Evolutionary conservation across 2,113 vertebrate species (phyloP).

Genomic region (Donacobius atricapilla): DNA sequence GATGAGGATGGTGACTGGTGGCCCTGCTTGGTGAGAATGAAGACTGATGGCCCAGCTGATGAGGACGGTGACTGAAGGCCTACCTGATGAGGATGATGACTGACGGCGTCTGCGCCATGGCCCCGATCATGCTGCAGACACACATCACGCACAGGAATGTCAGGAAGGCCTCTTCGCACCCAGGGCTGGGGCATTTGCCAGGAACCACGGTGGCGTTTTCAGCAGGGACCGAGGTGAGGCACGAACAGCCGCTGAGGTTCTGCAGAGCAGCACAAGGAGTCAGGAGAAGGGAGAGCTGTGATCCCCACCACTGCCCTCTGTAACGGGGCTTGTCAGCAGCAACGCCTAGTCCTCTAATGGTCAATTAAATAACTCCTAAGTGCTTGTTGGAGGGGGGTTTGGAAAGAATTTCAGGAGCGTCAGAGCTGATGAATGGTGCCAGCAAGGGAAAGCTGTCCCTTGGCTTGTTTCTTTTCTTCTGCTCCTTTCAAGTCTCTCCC

Average conservation of each 20-base stretch:
- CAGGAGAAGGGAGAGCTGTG: not conserved
- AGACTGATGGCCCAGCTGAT: conserved; percentile 58
- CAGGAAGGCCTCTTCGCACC: conserved; percentile 93
- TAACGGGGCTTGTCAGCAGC: not conserved
- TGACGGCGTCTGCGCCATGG: conserved; percentile 96
- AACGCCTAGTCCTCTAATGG: not conserved
- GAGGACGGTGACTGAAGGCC: not conserved
- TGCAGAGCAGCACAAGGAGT: conserved; percentile 59
- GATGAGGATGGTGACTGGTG: not conserved
- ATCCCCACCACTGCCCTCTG: not conserved
- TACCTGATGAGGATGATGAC: conserved; percentile 98
- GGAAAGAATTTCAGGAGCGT: not conserved
- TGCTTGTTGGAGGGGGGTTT: not conserved
- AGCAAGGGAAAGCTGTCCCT: not conserved
- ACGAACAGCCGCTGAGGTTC: conserved; percentile 89
- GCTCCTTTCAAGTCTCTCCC: conserved; percentile 30
- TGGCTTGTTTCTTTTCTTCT: conserved; percentile 31
- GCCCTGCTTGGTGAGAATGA: conserved; percentile 74
- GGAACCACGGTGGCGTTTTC: conserved; percentile 81
- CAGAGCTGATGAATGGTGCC: not conserved
- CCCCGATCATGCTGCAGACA: conserved; percentile 94
- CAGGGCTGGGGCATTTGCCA: conserved; percentile 90
- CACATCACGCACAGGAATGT: conserved; percentile 97
- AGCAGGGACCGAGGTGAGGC: conserved; percentile 76
- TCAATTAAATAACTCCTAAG: conserved; percentile 45